A percentile compares a stretch with the other conserved stretches of the same genome.
Conservation (phyloP, 2,888 invertebrate species). For the Cheilosia vernalis region DNA sequence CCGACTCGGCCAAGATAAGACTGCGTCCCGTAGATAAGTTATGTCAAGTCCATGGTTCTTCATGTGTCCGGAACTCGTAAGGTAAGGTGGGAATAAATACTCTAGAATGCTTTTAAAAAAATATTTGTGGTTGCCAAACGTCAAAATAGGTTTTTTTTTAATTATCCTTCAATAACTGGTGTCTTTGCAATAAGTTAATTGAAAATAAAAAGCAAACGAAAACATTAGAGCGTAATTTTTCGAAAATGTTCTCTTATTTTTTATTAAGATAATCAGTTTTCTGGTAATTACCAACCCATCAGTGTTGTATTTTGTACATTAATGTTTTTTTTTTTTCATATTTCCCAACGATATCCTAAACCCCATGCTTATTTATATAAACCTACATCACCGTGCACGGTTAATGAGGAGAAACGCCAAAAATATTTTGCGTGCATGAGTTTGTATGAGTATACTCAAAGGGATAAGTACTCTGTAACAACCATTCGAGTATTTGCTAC, state of each 20-base stretch:
- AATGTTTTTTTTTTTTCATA: neutral
- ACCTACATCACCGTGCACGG: neutral
- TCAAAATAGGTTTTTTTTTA: too few relatives aligned
- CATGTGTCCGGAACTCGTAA: too few relatives aligned
- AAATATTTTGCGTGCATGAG: neutral
- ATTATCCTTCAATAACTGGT: too few relatives aligned
- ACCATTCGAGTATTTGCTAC: conserved; percentile 12
- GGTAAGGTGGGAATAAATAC: too few relatives aligned
- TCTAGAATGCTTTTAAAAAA: too few relatives aligned
- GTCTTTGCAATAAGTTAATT: neutral
- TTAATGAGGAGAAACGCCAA: neutral
- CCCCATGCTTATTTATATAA: neutral
- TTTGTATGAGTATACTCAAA: conserved; percentile 7
- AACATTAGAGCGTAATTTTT: neutral
- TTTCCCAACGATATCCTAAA: neutral
- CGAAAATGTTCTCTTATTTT: neutral
- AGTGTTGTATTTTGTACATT: neutral
- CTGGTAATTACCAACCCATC: neutral
- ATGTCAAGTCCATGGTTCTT: too few relatives aligned
- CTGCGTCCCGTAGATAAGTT: too few relatives aligned
- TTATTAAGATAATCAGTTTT: neutral
- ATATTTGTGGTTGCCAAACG: too few relatives aligned
- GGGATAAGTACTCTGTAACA: conserved; percentile 1
- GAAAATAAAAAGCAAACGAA: neutral
- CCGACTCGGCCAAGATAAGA: too few relatives aligned